Evolutionary conservation across 2,888 invertebrate genomes (phyloP).

Genomic region (Halocaridina rubra): DNA sequence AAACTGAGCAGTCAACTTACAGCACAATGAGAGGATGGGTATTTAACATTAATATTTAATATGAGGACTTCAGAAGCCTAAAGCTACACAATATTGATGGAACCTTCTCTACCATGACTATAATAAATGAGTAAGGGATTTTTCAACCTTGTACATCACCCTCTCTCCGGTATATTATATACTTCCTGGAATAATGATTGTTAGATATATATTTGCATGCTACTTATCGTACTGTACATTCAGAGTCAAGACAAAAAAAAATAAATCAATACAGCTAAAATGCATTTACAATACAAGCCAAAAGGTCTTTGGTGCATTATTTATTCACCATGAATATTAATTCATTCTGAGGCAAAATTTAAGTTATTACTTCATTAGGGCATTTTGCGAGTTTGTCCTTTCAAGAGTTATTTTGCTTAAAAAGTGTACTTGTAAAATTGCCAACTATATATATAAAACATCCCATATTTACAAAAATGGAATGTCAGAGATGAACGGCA

Average conservation of each 20-base stretch:
- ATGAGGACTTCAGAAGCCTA: slow-evolving; percentile 14
- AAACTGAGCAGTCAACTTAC: slow-evolving; percentile 52
- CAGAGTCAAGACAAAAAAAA: slow-evolving; percentile 23
- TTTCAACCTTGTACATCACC: slow-evolving; percentile 31
- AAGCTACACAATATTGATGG: slow-evolving; percentile 38
- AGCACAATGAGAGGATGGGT: slow-evolving; percentile 54
- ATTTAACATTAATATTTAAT: slow-evolving; percentile 42
- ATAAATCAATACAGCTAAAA: slow-evolving; percentile 11
- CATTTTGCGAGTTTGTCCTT: no score
- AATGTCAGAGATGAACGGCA: no score
- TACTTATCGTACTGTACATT: slow-evolving; percentile 23
- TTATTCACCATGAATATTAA: no score
- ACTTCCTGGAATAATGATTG: slow-evolving; percentile 23
- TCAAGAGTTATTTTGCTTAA: no score
- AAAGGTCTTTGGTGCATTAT: background rate
- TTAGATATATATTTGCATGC: slow-evolving; percentile 17
- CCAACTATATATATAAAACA: no score
- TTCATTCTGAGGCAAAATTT: no score
- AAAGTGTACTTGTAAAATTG: no score
- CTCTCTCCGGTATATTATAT: slow-evolving; percentile 47
- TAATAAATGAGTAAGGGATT: slow-evolving; percentile 47
- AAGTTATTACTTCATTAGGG: no score
- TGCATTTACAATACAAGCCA: slow-evolving; percentile 10
- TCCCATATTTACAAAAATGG: no score
- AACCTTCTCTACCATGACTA: slow-evolving; percentile 38